Base-by-base conservation (phyloP, 1,140 invertebrate species). In the Cataglyphis hispanica region DNA sequence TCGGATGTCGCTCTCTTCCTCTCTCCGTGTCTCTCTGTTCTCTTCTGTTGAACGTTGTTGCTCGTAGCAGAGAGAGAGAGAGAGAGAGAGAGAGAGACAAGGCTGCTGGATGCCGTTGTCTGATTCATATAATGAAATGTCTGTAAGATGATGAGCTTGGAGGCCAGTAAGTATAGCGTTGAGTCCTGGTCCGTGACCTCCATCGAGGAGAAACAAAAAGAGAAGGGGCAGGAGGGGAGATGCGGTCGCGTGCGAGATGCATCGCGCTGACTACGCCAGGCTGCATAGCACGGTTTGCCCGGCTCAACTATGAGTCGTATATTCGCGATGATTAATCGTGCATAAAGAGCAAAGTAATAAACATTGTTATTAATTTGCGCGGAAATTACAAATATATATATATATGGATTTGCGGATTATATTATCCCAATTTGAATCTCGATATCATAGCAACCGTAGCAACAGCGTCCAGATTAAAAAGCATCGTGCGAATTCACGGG, bases 111-210 rank as follows among this genome's bases (percentile, higher is more conserved):
- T 85, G 90, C 89, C 89, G 90, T 92, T 93, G 92, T 92, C 92
- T 93, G 93, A 93, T 93, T 94, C 93, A 90, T 93, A 93, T 94
- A 94, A 94, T 94, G 92, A 94, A 94, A 94, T 94, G 93, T 94
- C 93, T 93, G 92, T 91, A 90, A 93, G 92, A 93, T 93, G 92
- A 94, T 94, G 92, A 93, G 93, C 92, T 92, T 83, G 87, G 90
- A 90, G 92, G 90, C 86, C 87, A 88, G 87, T 94, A 94, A 94
- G 92, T 94, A 94, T 93, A 94, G 93, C 92, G 93, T 94, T 93
- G 92, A 93, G 90, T 93, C 81, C 84, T 92, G 92, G 91, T 91
- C 92, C 90, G 86, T 93, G 92, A 93, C 92, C 93, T 91, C 88
- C 89, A 89, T 91, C 91, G 87, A 85, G 85, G 50, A 53, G 27